phyloP scores from a whole-genome alignment of 2,797 vertebrate species.

The Hirundo rustica region DNA sequence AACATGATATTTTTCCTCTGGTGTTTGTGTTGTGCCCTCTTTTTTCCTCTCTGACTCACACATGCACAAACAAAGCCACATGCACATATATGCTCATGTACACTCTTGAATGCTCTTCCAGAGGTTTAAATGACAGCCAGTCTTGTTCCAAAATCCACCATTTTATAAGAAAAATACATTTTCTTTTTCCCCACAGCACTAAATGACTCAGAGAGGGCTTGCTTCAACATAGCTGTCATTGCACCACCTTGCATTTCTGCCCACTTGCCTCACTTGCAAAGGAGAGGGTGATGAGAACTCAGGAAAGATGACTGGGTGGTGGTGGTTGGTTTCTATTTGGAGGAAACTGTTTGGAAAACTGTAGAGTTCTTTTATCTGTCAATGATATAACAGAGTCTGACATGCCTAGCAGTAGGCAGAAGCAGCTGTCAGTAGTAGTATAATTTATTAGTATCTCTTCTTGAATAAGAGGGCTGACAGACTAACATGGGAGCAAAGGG shows the following conservation, averaged over 20 bases:
- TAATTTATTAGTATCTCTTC: slow-evolving; percentile 60
- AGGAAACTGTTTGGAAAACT: slow-evolving; percentile 35
- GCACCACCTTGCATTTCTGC: not conserved
- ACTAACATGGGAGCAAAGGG: slow-evolving; percentile 28
- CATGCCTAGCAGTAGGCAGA: slow-evolving; percentile 58
- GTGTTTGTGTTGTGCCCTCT: not conserved
- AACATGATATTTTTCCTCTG: not conserved
- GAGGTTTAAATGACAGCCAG: not conserved
- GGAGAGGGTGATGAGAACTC: not conserved
- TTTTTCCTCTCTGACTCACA: not conserved
- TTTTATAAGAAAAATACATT: not conserved
- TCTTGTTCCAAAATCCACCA: not conserved
- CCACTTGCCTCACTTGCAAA: not conserved
- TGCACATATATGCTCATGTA: not conserved
- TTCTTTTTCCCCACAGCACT: not conserved
- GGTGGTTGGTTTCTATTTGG: slow-evolving; percentile 41
- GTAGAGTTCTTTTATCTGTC: slow-evolving; percentile 23
- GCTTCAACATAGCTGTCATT: not conserved
- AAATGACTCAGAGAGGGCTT: not conserved
- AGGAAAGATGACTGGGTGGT: not conserved
- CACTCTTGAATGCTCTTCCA: not conserved
- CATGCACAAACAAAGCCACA: not conserved
- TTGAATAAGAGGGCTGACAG: slow-evolving; percentile 30
- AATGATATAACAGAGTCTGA: slow-evolving; percentile 55
- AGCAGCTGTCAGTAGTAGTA: slow-evolving; percentile 56